Conservation (phyloP, 2,888 invertebrate species). For the Mythimna pallens region DNA sequence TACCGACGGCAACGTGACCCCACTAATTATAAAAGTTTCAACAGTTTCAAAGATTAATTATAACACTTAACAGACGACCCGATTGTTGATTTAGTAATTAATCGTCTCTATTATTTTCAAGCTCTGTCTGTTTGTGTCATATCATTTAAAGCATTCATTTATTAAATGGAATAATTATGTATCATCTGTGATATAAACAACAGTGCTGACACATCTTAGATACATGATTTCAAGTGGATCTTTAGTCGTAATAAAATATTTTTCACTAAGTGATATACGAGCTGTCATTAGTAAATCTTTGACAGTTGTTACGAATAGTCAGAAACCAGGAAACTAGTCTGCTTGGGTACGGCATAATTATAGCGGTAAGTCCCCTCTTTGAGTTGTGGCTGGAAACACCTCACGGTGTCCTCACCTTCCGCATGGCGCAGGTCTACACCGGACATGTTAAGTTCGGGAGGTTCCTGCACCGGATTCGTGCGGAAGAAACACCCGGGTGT, state of each 20-base stretch:
- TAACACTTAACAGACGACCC: constrained; percentile 43
- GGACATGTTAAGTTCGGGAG: too few species aligned
- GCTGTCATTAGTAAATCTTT: neutral
- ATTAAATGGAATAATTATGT: constrained; percentile 13
- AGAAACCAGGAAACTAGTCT: neutral
- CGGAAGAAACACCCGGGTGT: too few species aligned
- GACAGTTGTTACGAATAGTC: neutral
- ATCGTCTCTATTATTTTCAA: constrained; percentile 33
- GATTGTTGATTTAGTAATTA: constrained; percentile 45
- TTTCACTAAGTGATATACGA: neutral
- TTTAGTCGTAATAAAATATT: neutral
- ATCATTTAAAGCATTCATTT: constrained; percentile 15
- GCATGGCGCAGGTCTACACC: too few species aligned
- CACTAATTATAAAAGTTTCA: constrained; percentile 53
- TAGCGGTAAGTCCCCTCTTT: too few species aligned
- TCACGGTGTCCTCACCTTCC: too few species aligned
- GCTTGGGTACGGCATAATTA: too few species aligned
- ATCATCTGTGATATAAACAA: neutral
- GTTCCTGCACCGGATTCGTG: too few species aligned
- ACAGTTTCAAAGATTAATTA: constrained; percentile 56
- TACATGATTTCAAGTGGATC: neutral
- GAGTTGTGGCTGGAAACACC: too few species aligned
- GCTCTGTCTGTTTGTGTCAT: constrained; percentile 18
- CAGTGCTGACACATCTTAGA: neutral
- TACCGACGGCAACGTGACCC: constrained; percentile 31